phyloP scores from a whole-genome alignment of 2,113 vertebrate species.

The Pagrus major region DNA sequence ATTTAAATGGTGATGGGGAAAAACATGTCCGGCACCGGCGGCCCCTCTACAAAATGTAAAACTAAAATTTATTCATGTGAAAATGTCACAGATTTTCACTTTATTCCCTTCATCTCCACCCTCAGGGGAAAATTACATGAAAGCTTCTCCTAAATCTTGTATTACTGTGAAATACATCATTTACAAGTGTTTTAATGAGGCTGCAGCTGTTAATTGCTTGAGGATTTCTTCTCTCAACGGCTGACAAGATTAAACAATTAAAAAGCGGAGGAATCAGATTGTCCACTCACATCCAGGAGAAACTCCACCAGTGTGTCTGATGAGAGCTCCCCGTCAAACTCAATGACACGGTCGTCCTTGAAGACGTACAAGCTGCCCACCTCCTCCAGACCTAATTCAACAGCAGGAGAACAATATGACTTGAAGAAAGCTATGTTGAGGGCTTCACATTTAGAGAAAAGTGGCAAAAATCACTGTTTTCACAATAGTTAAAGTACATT shows the following conservation, averaged over 20 bases:
- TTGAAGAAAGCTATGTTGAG: background rate
- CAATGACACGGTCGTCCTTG: slow-evolving; percentile 93
- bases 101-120: background rate
- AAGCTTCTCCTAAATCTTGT: background rate
- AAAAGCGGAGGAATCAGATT: background rate
- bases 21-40: no score
- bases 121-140: background rate
- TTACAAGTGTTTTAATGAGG: slow-evolving; percentile 6
- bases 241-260: background rate
- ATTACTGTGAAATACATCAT: slow-evolving; percentile 17
- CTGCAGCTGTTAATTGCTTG: slow-evolving; percentile 2
- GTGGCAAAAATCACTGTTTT: background rate
- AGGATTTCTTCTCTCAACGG: background rate
- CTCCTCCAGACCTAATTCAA: slow-evolving; percentile 89
- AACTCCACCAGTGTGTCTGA: slow-evolving; percentile 96
- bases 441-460: background rate
- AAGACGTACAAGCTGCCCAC: slow-evolving; percentile 95
- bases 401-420: background rate
- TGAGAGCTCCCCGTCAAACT: slow-evolving; percentile 96
- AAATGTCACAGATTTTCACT: background rate
- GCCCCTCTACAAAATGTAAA: background rate
- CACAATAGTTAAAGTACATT: background rate
- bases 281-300: slow-evolving; percentile 91
- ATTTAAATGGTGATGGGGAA: no score
- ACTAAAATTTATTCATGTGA: background rate